Base-by-base conservation (phyloP, 2,113 vertebrate genomes). In the Nibea albiflora region DNA sequence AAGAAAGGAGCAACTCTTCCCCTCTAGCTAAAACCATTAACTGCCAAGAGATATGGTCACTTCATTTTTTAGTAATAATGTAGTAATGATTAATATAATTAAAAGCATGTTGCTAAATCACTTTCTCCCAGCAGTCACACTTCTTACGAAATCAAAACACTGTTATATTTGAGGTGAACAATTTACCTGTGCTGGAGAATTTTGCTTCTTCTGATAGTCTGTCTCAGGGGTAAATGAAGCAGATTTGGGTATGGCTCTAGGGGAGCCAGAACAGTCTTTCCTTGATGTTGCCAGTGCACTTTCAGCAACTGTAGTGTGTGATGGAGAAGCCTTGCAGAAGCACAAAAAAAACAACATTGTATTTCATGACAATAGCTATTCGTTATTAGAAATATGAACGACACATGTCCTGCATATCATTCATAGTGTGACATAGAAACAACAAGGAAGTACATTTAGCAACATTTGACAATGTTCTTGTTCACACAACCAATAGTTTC, bases 181-280 rank as follows among this genome's bases (percentile, higher is more conserved):
- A 28, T 62, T 83, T 84, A 94, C 94, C 86, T 93, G 92, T 42
- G 60, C 76, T 69, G 81, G 16, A 19, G 83, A 86, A 70, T 88
- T 77, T 60, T 28, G 76, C 44, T 17, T 60, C 62, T 85, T 79
- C 54, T 86, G 74, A 58, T 80, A 72, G 39, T 92, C 88, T 70
- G 88, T 81, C 12, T 73, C 78, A 0, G 85, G 72, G 47, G 72
- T 73, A 54, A 88, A 92, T 64, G 92, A 88, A 20, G 90, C 78
- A 61, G 90, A 93, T 84, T 90, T 94, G 26, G 78, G 76, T 20
- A 90, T 1, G n/a, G 17, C 28, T 71, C 39, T 77, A 4, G 54
- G 53, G 24, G 75, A 83, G 44, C n/a, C 74, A 22, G 70, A 53
- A 26, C 31, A 60, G 46, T 68, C 61, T 63, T 81, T 93, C 61